Base-by-base conservation (phyloP, 2,113 vertebrate species). In the Labeo catla region DNA sequence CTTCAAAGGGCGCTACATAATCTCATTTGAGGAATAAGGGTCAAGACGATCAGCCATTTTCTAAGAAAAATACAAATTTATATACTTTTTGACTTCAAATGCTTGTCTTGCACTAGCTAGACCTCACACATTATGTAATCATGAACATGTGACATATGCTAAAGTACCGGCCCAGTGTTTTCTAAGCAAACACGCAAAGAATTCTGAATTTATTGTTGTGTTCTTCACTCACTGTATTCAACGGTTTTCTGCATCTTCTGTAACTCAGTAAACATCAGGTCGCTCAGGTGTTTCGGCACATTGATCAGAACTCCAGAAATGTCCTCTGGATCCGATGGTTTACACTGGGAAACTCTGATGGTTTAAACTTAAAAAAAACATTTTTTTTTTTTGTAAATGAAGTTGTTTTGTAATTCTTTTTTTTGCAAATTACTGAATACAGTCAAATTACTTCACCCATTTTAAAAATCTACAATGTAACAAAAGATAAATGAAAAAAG, bases 221-320 rank as follows among this genome's bases (percentile, higher is more conserved):
- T 23, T 12, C 13, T 52, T 4, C 8, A 59, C 65, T 47, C 6
- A 84, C 68, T 45, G 16, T 52, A 59, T 47, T 43, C 70, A 74
- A 83, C 12, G 13, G 7, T 81, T n/a, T 74, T 7, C 57, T 76
- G 43, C 57, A 86, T 86, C 57, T 86, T 83, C 19, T 81, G n/a
- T 15, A 74, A 70, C 50, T 84, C 74, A 61, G 6, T 49, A 34
- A 79, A 84, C 74, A 28, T 84, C 74, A 87, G 74, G 52, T 84
- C 84, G 86, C 45, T 11, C 47, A 88, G 70, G 73, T 88, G 78
- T 57, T 88, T 77, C 16, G 79, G 79, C 65, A 88, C 80, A 74
- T 74, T 45, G 47, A 86, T 65, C 84, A 84, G 73, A 43, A 54
- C 72, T 80, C 63, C 80, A 63, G 79, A 86, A 89, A 76, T 49